Base-by-base conservation (phyloP, 2,888 invertebrate genomes). In the Gastracanthus pulcherrimus region DNA sequence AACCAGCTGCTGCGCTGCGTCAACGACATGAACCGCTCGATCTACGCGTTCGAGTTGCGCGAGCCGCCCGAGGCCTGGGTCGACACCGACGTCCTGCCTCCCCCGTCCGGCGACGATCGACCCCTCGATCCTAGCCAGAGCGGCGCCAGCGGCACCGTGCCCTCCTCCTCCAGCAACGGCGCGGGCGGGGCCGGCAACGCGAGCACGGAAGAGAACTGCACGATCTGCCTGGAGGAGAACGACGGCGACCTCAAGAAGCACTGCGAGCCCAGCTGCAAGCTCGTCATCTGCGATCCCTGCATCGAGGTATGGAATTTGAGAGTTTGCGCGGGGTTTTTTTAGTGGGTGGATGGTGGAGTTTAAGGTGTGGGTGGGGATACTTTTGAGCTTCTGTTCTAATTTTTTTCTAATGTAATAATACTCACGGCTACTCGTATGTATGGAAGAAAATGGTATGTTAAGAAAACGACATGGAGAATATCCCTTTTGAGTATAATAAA, bases 181-280 rank as follows among this genome's bases (percentile, higher is more conserved):
- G 11, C n/a, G 45, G 45, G 13, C 3, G 3, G 3, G 45, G 45
- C 45, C 60, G n/a, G n/a, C 5, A 76, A 80, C 66, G 16, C 58
- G 0, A 64, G 19, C 36, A 51, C 72, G 0, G 86, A 85, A 62
- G 88, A 87, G 16, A 86, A 87, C 3, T 94, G 94, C 89, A 93
- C 92, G 60, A 94, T 94, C 83, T 95, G 94, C 85, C 90, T 94
- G 64, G 94, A 94, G 84, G 94, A 94, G 81, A 91, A 93, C 86
- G 92, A 93, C 29, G 90, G 91, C 31, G 93, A 93, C 79, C 89
- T 94, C 74, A 92, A 93, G 85, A 92, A 92, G 34, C 94, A 94
- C 87, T 91, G 91, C 19, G 92, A 91, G n/a, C 94, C 94, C 86
- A 92, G 91, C 66, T 94, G 94, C 85, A 92, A 92, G 23, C 91